phyloP scores from a whole-genome alignment of 2,113 vertebrate species.

The Steatornis caripensis region DNA sequence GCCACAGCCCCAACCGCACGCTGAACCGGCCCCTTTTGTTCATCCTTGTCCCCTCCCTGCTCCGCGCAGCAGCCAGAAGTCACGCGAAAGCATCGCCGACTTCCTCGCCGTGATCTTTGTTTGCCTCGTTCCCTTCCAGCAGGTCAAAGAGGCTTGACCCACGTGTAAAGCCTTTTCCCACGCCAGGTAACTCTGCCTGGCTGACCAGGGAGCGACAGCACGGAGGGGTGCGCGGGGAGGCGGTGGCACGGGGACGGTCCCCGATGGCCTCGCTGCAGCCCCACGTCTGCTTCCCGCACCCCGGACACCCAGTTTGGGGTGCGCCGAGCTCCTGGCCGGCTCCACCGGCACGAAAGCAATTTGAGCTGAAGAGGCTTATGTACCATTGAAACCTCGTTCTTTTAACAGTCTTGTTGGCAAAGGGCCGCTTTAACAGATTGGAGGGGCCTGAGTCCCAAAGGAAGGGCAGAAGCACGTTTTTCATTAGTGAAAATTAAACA shows the following conservation, averaged over 20 bases:
- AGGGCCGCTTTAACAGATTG: neutral
- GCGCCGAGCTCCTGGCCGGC: neutral
- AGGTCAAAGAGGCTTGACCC: neutral
- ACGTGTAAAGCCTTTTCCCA: neutral
- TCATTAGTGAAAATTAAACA: neutral
- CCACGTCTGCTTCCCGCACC: neutral
- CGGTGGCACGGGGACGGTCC: accelerated
- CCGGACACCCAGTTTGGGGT: neutral
- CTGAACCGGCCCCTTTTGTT: neutral
- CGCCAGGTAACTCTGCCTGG: neutral
- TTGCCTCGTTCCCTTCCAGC: neutral
- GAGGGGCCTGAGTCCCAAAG: neutral
- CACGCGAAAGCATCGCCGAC: accelerated
- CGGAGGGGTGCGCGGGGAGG: neutral
- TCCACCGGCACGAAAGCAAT: neutral
- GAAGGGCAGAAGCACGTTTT: neutral
- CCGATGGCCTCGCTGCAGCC: neutral
- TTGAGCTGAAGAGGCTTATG: neutral
- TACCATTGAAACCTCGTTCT: neutral
- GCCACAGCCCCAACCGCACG: neutral
- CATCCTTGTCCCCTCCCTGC: neutral
- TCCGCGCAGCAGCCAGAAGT: neutral
- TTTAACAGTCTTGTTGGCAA: neutral
- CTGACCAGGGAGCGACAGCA: neutral
- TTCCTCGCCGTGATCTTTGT: neutral